Evolutionary conservation across 2,113 vertebrate genomes (phyloP), one percentile per base, ranked within the genome.

Genomic region (Stigmatopora argus): DNA sequence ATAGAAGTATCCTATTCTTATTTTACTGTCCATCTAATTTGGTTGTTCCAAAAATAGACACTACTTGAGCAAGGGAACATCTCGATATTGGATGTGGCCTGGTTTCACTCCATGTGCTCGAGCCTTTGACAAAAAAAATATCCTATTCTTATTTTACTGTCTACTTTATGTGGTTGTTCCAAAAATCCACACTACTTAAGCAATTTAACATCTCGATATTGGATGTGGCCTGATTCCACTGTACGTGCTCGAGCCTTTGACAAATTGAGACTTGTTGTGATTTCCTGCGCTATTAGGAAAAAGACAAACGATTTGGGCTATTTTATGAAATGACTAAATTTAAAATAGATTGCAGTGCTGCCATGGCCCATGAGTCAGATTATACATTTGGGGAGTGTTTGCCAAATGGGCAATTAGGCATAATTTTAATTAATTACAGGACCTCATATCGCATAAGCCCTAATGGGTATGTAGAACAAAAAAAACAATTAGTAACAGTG

Each of bases 371-470:
- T 72, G 70, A 72, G 72, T 78, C 56, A 49, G 74, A 65, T 78
- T 66, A 74, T 53, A 74, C 49, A n/a, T n/a, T 35, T 53, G 21
- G 15, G 48, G 47, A 71, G 64, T 64, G 31, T 47, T 67, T 35
- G 55, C 69, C 70, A 75, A 82, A 82, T 59, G 60, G 66, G 53
- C 66, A 53, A 57, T 76, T 70, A 60, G 51, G 53, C 62, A 65
- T 80, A 31, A 61, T 69, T 70, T 66, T 75, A 86, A 82, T 79
- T 69, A 57, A 73, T 74, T 73, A 60, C 31, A 70, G 68, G 78
- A 64, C 66, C 71, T 49, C 31, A 78, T 73, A 77, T 74, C 65
- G 53, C 70, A 67, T 69, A 60, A 52, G 23, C n/a, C 45, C 60
- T 65, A 67, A 69, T 14, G 17, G 71, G 10, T 56, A 21, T 57